phyloP scores from a whole-genome alignment of 2,797 vertebrate genomes.

The Ficedula albicollis region DNA sequence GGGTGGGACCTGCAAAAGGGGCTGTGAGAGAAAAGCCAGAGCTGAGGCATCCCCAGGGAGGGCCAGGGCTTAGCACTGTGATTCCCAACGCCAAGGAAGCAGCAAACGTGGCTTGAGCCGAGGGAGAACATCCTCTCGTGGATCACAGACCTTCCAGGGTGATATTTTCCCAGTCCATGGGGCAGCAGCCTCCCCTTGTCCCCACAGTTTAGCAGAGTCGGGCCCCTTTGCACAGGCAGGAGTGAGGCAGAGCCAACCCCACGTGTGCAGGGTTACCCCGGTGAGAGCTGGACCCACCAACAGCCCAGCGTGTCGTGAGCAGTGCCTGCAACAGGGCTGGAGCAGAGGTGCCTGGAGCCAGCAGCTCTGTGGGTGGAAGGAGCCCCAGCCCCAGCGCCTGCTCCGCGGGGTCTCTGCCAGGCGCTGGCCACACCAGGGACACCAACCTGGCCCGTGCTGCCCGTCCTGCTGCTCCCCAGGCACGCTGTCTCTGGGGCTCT shows the following conservation, averaged over 20 bases:
- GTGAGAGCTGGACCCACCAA: fast-evolving
- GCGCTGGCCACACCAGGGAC: neutral
- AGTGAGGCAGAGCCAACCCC: neutral
- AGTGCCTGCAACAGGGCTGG: neutral
- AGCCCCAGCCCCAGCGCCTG: neutral
- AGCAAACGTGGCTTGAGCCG: fast-evolving
- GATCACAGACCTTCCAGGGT: neutral
- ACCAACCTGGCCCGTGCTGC: constrained; percentile 20
- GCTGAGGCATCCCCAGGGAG: fast-evolving
- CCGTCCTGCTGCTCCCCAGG: neutral
- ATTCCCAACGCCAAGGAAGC: neutral
- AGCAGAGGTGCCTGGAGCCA: neutral
- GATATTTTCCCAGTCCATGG: fast-evolving
- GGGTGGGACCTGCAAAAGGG: fast-evolving
- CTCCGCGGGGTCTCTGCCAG: fast-evolving
- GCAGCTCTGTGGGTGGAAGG: fast-evolving
- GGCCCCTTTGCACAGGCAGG: neutral
- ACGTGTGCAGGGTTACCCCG: fast-evolving
- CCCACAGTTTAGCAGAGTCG: neutral
- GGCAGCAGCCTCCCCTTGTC: neutral
- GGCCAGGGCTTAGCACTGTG: fast-evolving
- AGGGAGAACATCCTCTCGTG: neutral
- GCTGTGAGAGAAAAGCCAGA: neutral
- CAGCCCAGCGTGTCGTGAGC: fast-evolving
- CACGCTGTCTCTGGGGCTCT: fast-evolving